Base-by-base conservation (phyloP, 2,888 invertebrate species). In the Alloplasta piceator region DNA sequence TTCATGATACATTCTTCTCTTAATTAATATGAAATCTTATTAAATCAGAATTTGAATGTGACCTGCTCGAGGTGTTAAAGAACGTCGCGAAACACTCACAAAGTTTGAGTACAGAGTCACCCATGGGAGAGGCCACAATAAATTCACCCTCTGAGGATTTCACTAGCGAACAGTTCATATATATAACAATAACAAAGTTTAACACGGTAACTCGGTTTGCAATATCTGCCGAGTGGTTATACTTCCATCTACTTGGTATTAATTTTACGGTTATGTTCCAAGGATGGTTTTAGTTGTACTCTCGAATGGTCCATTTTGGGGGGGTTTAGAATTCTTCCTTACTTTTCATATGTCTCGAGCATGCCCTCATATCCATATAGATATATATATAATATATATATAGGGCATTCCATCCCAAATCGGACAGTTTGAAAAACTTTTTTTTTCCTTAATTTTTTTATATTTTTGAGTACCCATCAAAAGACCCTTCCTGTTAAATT, bases 91-190 rank as follows among this genome's bases (percentile, higher is more conserved):
- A 26, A 63, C 43, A 43, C 6, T 26, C 26, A 63, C 63, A 43
- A 63, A 63, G 63, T 63, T 63, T 43, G 43, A 9, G 58, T 38
- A 14, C 26, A 26, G 16, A 58, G 38, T n/a, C 1, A 38, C 36
- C n/a, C 38, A 4, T 4, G 68, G 68, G 56, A 68, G 43, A 55
- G 41, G 10, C 55, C 16, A 56, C 43, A 56, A 68, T 68, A 68
- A 55, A 68, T 68, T 68, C 26, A 56, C 14, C 56, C 55, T 55
- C 41, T 43, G 6, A 26, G 68, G 55, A 26, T 68, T 68, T 68
- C 68, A 43, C 43, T 68, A 56, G 43, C 68, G 43, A 68, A n/a
- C 43, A 41, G 9, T 55, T n/a, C 12, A 55, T 68, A 41, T 39
- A 52, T 26, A 55, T 26, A 14, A 55, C 26, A 16, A 26, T 36